Base-by-base conservation (phyloP, 2,888 invertebrate genomes). In the Capitulum mitella region DNA sequence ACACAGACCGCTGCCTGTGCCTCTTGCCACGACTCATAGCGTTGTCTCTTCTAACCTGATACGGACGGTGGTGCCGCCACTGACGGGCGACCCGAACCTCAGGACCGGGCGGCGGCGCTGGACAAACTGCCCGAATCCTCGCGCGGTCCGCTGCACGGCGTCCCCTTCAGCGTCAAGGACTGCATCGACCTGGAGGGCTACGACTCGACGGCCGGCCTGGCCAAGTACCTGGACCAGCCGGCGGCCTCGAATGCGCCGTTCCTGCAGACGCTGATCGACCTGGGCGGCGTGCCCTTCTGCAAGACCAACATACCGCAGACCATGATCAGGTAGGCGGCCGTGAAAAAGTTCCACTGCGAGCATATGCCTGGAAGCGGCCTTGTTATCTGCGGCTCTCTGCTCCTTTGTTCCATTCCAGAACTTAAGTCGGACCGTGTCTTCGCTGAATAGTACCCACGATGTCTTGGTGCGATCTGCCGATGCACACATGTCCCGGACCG, bases 211-310 rank as follows among this genome's bases (percentile, higher is more conserved):
- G 79, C 83, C 22, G 86, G 86, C n/a, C 83, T 84, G 76, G 84
- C 84, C 8, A 84, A 84, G 79, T 82, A 82, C 34, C 81, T 85
- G n/a, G 82, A 82, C 80, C 81, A 83, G 75, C 86, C 85, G 0
- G 82, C 83, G 12, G 79, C 80, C 16, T 8, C 43, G 22, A 77
- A 81, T 46, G 77, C 81, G 19, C 79, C 78, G n/a, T 14, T 80
- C n/a, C 80, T 82, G 5, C 79, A 81, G 43, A 81, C 82, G 22
- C 80, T 86, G 16, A 82, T 80, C 34, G 80, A 83, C 5, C 82
- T 84, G 14, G 88, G 88, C 77, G 88, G 87, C n/a, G 83, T 88
- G 54, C 87, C 88, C 0, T 88, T 86, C 84, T 86, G 85, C 37
- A 84, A 85, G 81, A 88, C 87, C 16, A 87, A 87, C 82, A 84